phyloP scores from a whole-genome alignment of 2,888 invertebrate species.

The Carpatolechia fugitivella region DNA sequence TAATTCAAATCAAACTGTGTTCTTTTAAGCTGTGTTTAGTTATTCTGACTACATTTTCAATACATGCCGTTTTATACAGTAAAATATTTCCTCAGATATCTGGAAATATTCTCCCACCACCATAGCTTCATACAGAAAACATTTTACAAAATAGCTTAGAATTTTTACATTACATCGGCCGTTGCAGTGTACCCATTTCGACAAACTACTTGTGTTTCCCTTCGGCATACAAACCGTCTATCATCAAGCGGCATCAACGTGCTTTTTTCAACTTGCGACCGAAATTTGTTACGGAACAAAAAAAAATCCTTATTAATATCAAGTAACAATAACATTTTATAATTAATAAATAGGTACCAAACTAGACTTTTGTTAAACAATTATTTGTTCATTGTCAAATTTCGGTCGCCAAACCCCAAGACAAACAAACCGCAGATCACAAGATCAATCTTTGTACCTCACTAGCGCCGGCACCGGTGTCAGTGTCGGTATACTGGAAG shows the following conservation, averaged over 20 bases:
- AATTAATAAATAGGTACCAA: too few relatives aligned
- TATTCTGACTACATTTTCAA: constrained; percentile 25
- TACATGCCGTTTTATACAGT: neutral
- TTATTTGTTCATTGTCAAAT: too few relatives aligned
- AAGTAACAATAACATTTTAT: neutral
- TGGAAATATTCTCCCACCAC: neutral
- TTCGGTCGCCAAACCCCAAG: constrained; percentile 45
- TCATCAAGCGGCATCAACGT: constrained; percentile 52
- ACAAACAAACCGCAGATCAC: constrained; percentile 52
- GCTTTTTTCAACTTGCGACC: constrained; percentile 44
- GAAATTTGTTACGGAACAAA: constrained; percentile 41
- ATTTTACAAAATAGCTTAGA: neutral
- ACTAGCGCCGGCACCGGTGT: constrained; percentile 84
- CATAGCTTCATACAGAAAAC: neutral
- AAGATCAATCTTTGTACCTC: constrained; percentile 80
- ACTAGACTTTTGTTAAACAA: too few relatives aligned
- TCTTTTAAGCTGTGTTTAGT: constrained; percentile 32
- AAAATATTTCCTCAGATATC: neutral
- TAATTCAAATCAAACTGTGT: constrained; percentile 42
- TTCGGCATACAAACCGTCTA: constrained; percentile 43
- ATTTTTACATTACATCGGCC: constrained; percentile 6
- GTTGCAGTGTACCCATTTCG: constrained; percentile 29
- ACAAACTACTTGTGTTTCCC: constrained; percentile 34
- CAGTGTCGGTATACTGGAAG: constrained; percentile 94
- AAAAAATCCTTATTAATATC: too few relatives aligned